Evolutionary conservation across 2,113 vertebrate species (phyloP), one percentile per base, ranked within the genome.

Genomic region (Dipodomys stephensi): DNA sequence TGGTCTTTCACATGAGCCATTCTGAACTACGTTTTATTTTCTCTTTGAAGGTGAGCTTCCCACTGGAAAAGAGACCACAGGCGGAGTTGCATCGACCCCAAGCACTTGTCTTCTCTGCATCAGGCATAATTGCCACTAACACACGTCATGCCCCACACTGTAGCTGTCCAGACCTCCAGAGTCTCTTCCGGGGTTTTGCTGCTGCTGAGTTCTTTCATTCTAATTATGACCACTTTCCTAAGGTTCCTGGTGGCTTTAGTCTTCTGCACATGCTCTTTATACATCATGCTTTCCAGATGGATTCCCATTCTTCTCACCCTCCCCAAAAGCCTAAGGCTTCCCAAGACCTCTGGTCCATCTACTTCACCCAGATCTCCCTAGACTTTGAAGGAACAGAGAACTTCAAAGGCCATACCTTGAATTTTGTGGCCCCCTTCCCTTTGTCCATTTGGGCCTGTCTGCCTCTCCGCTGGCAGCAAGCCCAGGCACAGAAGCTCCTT

Each of bases 341-440:
- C n/a, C 98, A 98, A 97, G 99, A 99, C 77, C 96, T 99, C 46
- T 99, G 99, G 99, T 99, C 98, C 60, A 22, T 99, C 94, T 98
- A 98, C 93, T 97, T 99, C 92, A 98, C 97, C 64, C 98, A 98
- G 83, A 98, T 99, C 77, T 98, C 98, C 4, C 90, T 99, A 67
- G 98, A 98, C 71, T 99, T 99, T 2, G 99, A 99, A 76, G 99
- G 99, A n/a, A 98, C 98, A 1, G 98, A 99, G 85, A 98, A 98
- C 81, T 98, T 98, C 65, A 99, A 98, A 97, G 99, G 98, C 76
- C 98, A 95, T 97, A 93, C 97, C 19, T 98, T 99, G 71, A 98
- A 98, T 73, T 99, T 99, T 87, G 95, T 99, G 76, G 98, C 99
- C 74, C 99, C 99, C 13, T 99, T 99, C 53, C 98, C 99, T 12